Base-by-base conservation (phyloP, 2,888 invertebrate species). In the Acheta domesticus region DNA sequence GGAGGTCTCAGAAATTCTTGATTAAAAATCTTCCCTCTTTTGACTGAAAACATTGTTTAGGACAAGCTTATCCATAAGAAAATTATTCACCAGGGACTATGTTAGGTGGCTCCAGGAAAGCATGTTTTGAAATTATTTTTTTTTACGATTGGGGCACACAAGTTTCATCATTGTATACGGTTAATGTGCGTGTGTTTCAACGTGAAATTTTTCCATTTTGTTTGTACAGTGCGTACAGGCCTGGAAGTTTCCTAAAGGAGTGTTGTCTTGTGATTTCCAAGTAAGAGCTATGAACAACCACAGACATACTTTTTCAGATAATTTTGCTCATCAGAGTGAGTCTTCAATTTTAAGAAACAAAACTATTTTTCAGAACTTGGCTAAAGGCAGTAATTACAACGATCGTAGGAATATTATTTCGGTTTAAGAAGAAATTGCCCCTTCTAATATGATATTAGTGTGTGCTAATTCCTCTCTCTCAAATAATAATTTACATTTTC, bases 91-190 rank as follows among this genome's bases (percentile, higher is more conserved):
- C 62, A 62, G 62, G n/a, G 14, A 62, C n/a, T 19, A 19, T 62
- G 62, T 62, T 62, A 62, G 62, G 14, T 62, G 62, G 16, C 62
- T 62, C 16, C 62, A 62, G 8, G n/a, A 14, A 62, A 14, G 62
- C 62, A 62, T 62, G 62, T 62, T 62, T n/a, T 62, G 8, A 14
- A 62, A 14, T 62, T 62, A 12, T 62, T 62, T 62, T 36, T 23
- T 62, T 62, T 62, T 14, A 62, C 62, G 62, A 62, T 62, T 62
- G 62, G 62, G 62, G 62, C 62, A 62, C 62, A 62, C 62, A 62
- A 62, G 62, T 62, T 62, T 62, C 62, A 62, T 62, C 14, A 62
- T 62, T 62, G 62, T 62, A n/a, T n/a, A 62, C 14, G 62, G 62
- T 19, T 62, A 62, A 19, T 62, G n/a, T 62, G 62, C 62, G 62